Percentiles rank a stretch among this genome's conserved stretches.
Evolutionary conservation across 2,797 vertebrate species (phyloP).

Genomic region (Gambusia yucatana): DNA sequence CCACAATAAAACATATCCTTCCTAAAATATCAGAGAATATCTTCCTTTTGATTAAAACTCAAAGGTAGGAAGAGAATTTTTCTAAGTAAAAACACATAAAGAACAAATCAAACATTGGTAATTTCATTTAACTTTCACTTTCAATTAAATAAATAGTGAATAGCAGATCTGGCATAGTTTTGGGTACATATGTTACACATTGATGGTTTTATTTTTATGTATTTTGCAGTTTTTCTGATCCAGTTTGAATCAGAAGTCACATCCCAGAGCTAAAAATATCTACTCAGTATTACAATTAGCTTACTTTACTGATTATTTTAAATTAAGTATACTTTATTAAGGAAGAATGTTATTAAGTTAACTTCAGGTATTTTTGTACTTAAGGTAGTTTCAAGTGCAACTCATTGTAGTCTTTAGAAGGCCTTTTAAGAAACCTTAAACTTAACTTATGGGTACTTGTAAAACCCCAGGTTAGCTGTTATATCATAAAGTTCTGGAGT

Average conservation of each 20-base stretch:
- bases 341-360: neutral
- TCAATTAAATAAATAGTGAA: neutral
- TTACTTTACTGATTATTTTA: neutral
- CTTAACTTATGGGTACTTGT: neutral
- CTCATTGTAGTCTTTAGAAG: neutral
- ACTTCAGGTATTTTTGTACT: neutral
- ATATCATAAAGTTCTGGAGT: neutral
- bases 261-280: neutral
- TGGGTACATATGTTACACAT: neutral
- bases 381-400: neutral
- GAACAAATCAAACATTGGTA: neutral
- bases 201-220: neutral
- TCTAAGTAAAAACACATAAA: neutral
- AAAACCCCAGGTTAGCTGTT: neutral
- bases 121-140: neutral
- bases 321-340: neutral
- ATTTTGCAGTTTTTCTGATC: neutral
- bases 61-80: neutral
- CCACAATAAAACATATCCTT: neutral
- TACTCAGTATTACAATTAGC: neutral
- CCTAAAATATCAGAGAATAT: neutral
- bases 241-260: neutral
- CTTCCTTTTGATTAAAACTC: neutral
- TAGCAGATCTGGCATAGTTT: neutral
- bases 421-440: neutral